phyloP scores from a whole-genome alignment of 2,113 vertebrate species.

The Caranx melampygus region DNA sequence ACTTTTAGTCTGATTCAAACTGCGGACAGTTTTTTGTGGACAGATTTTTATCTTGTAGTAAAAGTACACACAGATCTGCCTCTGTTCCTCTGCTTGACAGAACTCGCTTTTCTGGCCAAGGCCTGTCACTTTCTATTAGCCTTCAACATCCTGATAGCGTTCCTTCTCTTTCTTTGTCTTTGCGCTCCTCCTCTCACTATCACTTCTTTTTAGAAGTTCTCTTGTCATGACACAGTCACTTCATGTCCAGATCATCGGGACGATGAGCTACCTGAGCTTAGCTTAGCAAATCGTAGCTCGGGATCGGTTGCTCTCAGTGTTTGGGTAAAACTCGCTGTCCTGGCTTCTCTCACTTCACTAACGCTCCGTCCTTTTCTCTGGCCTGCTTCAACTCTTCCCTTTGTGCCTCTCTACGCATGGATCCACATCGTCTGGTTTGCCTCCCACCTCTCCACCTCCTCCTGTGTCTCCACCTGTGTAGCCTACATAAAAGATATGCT shows the following conservation, averaged over 20 bases:
- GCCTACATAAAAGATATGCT: conserved; percentile 56
- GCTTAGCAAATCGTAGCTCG: conserved; percentile 3
- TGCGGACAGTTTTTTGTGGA: conserved; percentile 2
- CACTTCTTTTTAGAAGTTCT: conserved; percentile 29
- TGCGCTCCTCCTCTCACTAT: conserved; percentile 16
- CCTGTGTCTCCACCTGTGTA: conserved; percentile 71
- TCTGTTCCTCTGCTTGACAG: conserved; percentile 52
- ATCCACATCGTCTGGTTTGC: conserved; percentile 55
- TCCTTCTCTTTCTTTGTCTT: conserved; percentile 23
- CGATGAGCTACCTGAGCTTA: conserved; percentile 17
- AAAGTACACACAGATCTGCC: conserved; percentile 17
- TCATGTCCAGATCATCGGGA: conserved; percentile 47
- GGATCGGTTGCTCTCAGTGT: conserved; percentile 9
- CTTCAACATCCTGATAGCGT: conserved; percentile 44
- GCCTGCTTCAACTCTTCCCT: conserved; percentile 33
- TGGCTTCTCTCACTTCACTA: conserved; percentile 26
- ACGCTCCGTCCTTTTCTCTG: conserved; percentile 31
- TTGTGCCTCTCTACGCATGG: conserved; percentile 45
- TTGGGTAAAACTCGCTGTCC: conserved; percentile 3
- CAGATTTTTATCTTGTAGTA: conserved; percentile 7
- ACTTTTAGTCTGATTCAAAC: not conserved
- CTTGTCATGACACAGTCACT: conserved; percentile 53
- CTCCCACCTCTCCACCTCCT: conserved; percentile 63
- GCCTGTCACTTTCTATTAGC: conserved; percentile 63
- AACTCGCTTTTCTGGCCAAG: conserved; percentile 39